These are phyloP conservation scores for Stenotaenia linearis DNA, from an alignment of 2,888 invertebrate species.

Conservation along the genomic window DNA sequence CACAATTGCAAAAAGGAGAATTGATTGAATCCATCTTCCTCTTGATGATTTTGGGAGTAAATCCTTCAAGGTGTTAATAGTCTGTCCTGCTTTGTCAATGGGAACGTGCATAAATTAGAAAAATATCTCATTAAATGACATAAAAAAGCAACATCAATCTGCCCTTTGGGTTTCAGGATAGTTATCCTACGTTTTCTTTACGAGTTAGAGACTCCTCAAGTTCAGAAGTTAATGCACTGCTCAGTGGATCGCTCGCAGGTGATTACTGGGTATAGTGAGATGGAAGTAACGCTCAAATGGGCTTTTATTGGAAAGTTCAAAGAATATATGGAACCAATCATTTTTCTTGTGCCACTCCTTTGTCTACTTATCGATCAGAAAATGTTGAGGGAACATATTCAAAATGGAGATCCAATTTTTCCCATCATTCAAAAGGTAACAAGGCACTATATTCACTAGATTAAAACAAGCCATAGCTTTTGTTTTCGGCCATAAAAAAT, in stretches of 20 bases:
- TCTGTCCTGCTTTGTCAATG: not conserved
- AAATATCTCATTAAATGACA: not conserved
- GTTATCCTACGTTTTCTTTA: constrained; percentile 10
- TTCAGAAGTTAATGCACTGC: constrained; percentile 23
- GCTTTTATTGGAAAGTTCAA: constrained; percentile 21
- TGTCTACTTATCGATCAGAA: constrained; percentile 11
- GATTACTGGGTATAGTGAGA: not conserved
- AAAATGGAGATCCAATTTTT: not conserved
- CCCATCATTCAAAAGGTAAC: not conserved
- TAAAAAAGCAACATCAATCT: not conserved
- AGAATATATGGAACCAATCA: constrained; percentile 17
- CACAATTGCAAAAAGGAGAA: not conserved
- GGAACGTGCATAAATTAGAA: not conserved
- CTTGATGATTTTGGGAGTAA: not conserved
- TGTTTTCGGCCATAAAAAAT: not conserved
- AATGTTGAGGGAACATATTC: not conserved
- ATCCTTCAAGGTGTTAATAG: not conserved
- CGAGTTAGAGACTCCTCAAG: constrained; percentile 3
- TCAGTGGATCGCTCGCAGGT: constrained; percentile 17
- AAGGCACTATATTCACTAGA: not conserved
- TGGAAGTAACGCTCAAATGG: constrained; percentile 19
- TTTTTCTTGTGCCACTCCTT: constrained; percentile 12
- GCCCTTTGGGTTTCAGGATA: not conserved
- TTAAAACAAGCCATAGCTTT: not conserved
- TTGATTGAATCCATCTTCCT: not conserved